Percentiles rank a stretch among this genome's conserved stretches.
phyloP scores from a whole-genome alignment of 2,113 vertebrate species.

The Himantopus leucocephalus region DNA sequence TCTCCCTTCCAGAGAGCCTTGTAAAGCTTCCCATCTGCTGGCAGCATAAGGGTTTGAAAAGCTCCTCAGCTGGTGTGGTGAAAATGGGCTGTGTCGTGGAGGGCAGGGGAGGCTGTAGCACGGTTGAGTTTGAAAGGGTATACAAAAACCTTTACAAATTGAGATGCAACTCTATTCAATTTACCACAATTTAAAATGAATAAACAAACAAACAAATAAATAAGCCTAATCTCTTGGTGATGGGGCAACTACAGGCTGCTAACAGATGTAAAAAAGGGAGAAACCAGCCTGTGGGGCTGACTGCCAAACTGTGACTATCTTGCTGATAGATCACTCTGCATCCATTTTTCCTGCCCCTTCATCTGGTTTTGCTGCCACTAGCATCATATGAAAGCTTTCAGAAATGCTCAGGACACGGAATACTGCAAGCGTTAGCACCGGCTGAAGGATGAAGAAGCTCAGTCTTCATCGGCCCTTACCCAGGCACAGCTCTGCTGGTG shows the following conservation, averaged over 20 bases:
- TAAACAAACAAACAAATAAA: background rate
- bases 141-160: background rate
- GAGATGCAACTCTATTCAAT: background rate
- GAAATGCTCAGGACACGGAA: background rate
- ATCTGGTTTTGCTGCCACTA: background rate
- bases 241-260: background rate
- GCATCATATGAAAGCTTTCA: background rate
- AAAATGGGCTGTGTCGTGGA: background rate
- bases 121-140: background rate
- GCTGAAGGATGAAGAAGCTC: background rate
- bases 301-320: rapidly evolving
- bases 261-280: background rate
- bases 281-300: background rate
- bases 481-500: background rate
- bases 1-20: background rate
- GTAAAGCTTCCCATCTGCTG: background rate
- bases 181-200: background rate
- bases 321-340: background rate
- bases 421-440: rapidly evolving
- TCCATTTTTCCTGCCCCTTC: background rate
- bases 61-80: background rate
- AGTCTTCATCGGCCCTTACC: background rate
- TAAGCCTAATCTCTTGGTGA: background rate
- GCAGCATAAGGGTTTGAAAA: background rate
- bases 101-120: background rate